Base-by-base conservation (phyloP, 2,113 vertebrate species). In the Mirza zaza region DNA sequence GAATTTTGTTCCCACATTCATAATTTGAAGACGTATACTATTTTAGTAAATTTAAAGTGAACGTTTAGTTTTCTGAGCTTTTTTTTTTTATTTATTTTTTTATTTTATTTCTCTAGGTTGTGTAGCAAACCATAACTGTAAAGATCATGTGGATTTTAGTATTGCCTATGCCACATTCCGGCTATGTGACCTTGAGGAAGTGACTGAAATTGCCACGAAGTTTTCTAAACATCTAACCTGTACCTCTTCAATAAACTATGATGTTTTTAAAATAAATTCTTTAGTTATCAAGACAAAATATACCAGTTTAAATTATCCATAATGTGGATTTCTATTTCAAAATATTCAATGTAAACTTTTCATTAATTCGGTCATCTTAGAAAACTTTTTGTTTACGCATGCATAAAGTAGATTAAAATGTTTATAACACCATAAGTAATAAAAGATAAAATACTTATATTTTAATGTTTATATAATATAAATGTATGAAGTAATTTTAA, bases 381-480 rank as follows among this genome's bases (percentile, higher is more conserved):
- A 93, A 87, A 39, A 34, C 8, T n/a, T 12, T 20, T 79, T 93
- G 8, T 23, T 50, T 94, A 94, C 32, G 15, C 2, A 75, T 50
- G 0, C 6, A 23, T 67, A 61, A 32, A 91, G 15, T 6, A 94
- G 45, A 65, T 39, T 61, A 34, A 90, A 86, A 75, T 67, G 1
- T 73, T 89, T 75, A 71, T 0, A 67, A 42, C 25, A 65, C 2
- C 5, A 70, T 34, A 87, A 48, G 18, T 57, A 15, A 70, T 20
- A 80, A 84, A 90, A 95, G n/a, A 87, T 39, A 73, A 50, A 91
- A 79, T 52, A 87, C 48, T 63, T 70, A 42, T 21, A 17, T 90
- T 23, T 65, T 77, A 42, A 48, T 85, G 4, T 81, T 91, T 73
- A 76, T 5, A n/a, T 25, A 89, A 90, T 42, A 87, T 86, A 42